These are phyloP conservation scores for Oxystoma pomonae DNA, from an alignment of 2,888 invertebrate genomes.

Conservation along the genomic window DNA sequence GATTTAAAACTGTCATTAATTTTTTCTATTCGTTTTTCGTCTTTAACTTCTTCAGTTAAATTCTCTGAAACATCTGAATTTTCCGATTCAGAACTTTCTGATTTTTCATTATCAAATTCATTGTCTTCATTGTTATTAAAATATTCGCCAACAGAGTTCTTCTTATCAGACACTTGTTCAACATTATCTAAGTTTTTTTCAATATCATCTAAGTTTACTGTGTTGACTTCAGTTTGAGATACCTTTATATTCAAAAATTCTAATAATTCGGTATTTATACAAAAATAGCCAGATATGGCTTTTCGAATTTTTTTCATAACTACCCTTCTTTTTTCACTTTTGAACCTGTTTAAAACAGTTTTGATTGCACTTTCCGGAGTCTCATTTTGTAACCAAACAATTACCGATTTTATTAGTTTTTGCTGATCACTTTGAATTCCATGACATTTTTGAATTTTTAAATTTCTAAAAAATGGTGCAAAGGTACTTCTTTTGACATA, in stretches of 20 bases:
- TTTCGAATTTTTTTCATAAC: slow-evolving; percentile 57
- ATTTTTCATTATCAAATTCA: slow-evolving; percentile 26
- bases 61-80: slow-evolving; percentile 8
- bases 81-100: slow-evolving; percentile 24
- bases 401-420: slow-evolving; percentile 63
- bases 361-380: slow-evolving; percentile 64
- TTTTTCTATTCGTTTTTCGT: slow-evolving; percentile 4
- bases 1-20: not conserved
- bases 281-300: slow-evolving; percentile 62
- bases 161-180: slow-evolving; percentile 3
- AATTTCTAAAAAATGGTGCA: slow-evolving; percentile 62
- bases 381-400: slow-evolving; percentile 73
- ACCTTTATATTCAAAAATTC: slow-evolving; percentile 50
- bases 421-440: slow-evolving; percentile 58
- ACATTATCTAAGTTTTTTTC: slow-evolving; percentile 9
- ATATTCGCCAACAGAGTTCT: slow-evolving; percentile 7
- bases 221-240: not conserved
- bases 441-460: slow-evolving; percentile 57
- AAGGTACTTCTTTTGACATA: slow-evolving; percentile 69
- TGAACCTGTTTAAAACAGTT: slow-evolving; percentile 62
- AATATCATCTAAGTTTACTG: not conserved
- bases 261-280: slow-evolving; percentile 55
- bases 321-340: slow-evolving; percentile 52
- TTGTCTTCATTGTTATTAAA: slow-evolving; percentile 12
- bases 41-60: slow-evolving; percentile 11